These are phyloP conservation scores for Tapirus terrestris DNA, from an alignment of 2,113 vertebrate species.

Conservation along the genomic window DNA sequence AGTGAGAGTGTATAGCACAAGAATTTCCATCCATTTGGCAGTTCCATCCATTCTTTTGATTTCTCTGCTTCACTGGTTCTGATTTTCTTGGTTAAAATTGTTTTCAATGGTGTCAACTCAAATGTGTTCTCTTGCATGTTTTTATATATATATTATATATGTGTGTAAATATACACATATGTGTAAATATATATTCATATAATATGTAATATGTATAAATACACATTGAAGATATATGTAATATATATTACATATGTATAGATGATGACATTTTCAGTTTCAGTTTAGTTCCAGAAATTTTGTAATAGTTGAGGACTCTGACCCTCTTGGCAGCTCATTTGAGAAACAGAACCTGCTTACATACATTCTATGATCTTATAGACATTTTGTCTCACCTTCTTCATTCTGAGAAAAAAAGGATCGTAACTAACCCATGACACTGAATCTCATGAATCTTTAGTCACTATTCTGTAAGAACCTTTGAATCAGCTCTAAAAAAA, in stretches of 20 bases:
- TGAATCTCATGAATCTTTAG: not conserved
- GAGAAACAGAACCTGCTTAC: slow-evolving; percentile 43
- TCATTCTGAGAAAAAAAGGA: not conserved
- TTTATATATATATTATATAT: not conserved
- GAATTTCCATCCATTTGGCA: not conserved
- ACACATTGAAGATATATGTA: not conserved
- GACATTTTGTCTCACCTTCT: not conserved
- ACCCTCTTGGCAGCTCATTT: not conserved
- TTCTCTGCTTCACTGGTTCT: not conserved
- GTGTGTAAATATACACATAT: not conserved
- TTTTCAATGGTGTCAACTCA: not conserved
- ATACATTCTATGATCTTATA: not conserved
- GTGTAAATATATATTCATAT: not conserved
- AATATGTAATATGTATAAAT: not conserved
- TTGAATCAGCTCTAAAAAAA: not conserved
- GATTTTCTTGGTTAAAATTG: slow-evolving; percentile 9
- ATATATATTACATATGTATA: not conserved
- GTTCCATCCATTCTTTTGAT: not conserved
- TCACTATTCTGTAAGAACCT: not conserved
- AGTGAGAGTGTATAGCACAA: not conserved
- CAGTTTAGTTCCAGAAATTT: slow-evolving; percentile 39
- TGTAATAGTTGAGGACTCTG: not conserved
- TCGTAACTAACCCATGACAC: not conserved
- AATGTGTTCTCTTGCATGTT: not conserved
- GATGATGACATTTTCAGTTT: not conserved